Evolutionary conservation across 2,888 invertebrate genomes (phyloP), one percentile per base, ranked within the genome.

Genomic region (Pseudococcus longispinus): DNA sequence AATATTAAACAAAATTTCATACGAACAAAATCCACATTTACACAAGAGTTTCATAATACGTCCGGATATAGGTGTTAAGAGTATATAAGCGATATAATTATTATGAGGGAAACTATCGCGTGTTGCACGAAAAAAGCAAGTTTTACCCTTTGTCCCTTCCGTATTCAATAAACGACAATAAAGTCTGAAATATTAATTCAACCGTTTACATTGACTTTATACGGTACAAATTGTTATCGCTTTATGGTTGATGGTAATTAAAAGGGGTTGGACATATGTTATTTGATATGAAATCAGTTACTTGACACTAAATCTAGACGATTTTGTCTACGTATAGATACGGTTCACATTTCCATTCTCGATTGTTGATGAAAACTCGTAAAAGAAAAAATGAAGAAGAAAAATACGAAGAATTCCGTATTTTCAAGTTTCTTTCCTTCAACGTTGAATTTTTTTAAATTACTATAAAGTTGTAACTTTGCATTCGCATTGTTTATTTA

Each of bases 111-210:
- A 80, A 80, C 26, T 37, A 80, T 80, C 42, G 77, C 77, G 77
- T 80, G 77, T 42, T 80, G 77, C 77, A 80, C 77, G 77, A 80
- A 80, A 37, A 42, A 37, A 42, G 77, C n/a, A 80, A 80, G 77
- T 80, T 80, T 42, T 20, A 80, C 42, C 29, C 77, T 42, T 80
- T 80, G 77, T 80, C 77, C 77, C 77, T 80, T 80, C 42, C 77
- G 77, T 9, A 80, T 80, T 80, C 77, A 80, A 80, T 80, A 80
- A 80, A 80, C 77, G 77, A 80, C 77, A 80, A 80, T 80, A 80
- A 80, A 80, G 42, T 80, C 77, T 80, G 77, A 80, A 80, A 80
- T 80, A 80, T 80, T 80, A 80, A 80, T 80, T 80, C 20, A 37
- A 23, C 23, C 77, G 15, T 80, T 80, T 80, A 80, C 29, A 80